Base-by-base conservation (phyloP, 2,888 invertebrate genomes). In the Agrochola macilenta region DNA sequence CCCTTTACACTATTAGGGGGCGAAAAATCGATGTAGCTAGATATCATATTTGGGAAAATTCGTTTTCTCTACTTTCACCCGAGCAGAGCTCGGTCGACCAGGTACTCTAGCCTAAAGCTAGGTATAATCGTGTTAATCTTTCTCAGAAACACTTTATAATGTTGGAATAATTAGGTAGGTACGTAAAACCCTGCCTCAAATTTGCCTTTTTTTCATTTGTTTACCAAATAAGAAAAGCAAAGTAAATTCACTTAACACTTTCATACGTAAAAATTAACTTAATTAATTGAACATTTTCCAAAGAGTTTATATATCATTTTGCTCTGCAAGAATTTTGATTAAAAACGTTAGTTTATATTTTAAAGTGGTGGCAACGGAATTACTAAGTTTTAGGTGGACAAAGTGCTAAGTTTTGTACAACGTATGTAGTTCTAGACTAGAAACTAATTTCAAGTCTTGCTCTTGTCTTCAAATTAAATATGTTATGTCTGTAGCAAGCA, bases 381-480 rank as follows among this genome's bases (percentile, higher is more conserved):
- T 17, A 20, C 39, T 79, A 63, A 68, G 68, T 68, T 79, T 68
- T 26, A 39, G n/a, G 43, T 71, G 12, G 26, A n/a, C 46, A 61
- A 61, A 79, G 52, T 80, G 26, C 49, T 35, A 80, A 74, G 74
- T 80, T 79, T 74, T 57, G 43, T 43, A 68, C 49, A 57, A 20
- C 9, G 26, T 43, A 26, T 26, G 20, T 65, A 49, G 17, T 26
- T 49, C 35, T 20, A 39, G 14, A 35, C 57, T 49, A 17, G n/a
- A 17, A 43, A 9, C 4, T 30, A 54, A 73, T 69, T 73, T 49
- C 5, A 7, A 35, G 58, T 26, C 52, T 52, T 58, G n/a, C 46
- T 35, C 57, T 70, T 30, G n/a, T 46, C 14, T 58, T 58, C 7
- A 5, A 39, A 39, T 49, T 49, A 39, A 74, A 49, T 74, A 74